Evolutionary conservation across 2,888 invertebrate genomes (phyloP).

Genomic region (Epistrophe grossulariae): DNA sequence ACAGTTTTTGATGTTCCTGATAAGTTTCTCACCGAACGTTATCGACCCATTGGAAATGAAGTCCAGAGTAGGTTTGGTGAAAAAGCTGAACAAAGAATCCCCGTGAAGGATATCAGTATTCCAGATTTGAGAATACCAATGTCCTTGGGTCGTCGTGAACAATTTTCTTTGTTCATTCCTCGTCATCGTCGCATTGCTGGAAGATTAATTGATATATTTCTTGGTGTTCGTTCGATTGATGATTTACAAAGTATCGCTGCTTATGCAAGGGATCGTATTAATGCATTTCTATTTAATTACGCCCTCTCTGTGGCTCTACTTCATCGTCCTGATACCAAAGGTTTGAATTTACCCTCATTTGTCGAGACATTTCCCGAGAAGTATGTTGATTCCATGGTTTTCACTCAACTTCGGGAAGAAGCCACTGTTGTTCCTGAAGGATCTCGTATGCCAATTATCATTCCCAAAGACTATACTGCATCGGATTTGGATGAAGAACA

Average conservation of each 20-base stretch:
- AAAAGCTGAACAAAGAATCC: constrained; percentile 83
- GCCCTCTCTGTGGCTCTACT: constrained; percentile 89
- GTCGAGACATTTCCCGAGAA: constrained; percentile 87
- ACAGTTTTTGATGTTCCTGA: constrained; percentile 86
- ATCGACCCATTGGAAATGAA: constrained; percentile 82
- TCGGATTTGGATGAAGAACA: constrained; percentile 89
- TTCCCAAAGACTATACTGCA: constrained; percentile 88
- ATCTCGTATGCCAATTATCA: constrained; percentile 86
- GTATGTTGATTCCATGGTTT: constrained; percentile 86
- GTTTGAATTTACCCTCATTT: constrained; percentile 85
- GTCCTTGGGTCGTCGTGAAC: constrained; percentile 86
- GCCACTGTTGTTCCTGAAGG: constrained; percentile 86
- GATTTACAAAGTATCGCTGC: constrained; percentile 88
- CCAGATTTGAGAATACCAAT: constrained; percentile 86
- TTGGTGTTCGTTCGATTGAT: constrained; percentile 87
- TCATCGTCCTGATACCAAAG: constrained; percentile 86
- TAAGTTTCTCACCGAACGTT: constrained; percentile 85
- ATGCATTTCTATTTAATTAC: constrained; percentile 91
- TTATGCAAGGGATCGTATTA: constrained; percentile 88
- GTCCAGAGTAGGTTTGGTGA: constrained; percentile 86
- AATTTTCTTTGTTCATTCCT: constrained; percentile 88
- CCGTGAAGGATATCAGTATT: constrained; percentile 86
- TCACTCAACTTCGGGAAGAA: constrained; percentile 85
- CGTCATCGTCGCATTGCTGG: constrained; percentile 87
- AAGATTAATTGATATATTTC: constrained; percentile 87